Evolutionary conservation across 2,888 invertebrate genomes (phyloP), one percentile per base, ranked within the genome.

Genomic region (Punctoribates punctum): DNA sequence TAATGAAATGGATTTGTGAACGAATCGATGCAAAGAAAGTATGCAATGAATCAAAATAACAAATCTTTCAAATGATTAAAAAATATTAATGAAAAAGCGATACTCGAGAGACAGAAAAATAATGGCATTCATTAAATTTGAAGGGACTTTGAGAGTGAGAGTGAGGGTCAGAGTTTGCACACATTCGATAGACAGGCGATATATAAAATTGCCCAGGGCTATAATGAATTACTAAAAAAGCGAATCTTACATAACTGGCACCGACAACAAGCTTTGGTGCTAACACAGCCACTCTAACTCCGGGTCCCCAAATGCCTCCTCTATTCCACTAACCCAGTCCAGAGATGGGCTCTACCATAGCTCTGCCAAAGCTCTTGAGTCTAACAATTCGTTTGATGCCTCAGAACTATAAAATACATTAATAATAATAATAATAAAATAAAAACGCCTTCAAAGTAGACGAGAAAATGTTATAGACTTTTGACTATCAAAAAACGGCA

Each of bases 141-240:
- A n/a, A n/a, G n/a, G n/a, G n/a, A n/a, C n/a, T n/a, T n/a, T n/a
- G n/a, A n/a, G 8, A 9, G 42, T 42, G 11, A 42, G 42, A 42
- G 11, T 42, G 11, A 11, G 42, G 42, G 11, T 11, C 11, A 42
- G 42, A 42, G 42, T 42, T 42, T 42, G n/a, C n/a, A n/a, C n/a
- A n/a, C n/a, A n/a, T 42, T 51, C 8, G 51, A 51, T 23, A 60
- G 60, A 60, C 60, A 60, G 20, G 20, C 60, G 25, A 60, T 60
- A 60, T 60, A 60, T 60, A 60, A 60, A 23, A 25, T 60, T 23
- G 60, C 60, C 60, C 15, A 5, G 6, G 25, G 60, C 20, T 60
- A 60, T 60, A 60, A 60, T 60, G 60, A 60, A 60, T 60, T 60
- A 60, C 23, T 60, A n/a, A 60, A 60, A 60, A 60, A 60, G 60